Base-by-base conservation (phyloP, 2,113 vertebrate species). In the Tyto alba region DNA sequence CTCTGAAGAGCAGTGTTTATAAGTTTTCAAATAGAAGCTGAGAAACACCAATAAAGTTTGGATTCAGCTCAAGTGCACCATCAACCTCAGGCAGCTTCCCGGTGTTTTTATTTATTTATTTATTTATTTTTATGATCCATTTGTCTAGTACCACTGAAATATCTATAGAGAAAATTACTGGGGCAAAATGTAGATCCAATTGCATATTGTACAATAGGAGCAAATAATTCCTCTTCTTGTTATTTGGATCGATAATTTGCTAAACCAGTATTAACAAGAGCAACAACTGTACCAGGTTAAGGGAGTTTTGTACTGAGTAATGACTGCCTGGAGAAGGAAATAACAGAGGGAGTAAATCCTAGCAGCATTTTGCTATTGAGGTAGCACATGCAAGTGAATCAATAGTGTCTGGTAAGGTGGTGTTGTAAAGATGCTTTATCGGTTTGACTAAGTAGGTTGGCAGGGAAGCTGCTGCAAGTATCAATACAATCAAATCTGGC, bases 221-320 rank as follows among this genome's bases (percentile, higher is more conserved):
- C 32, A 98, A 97, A 98, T 96, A 94, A 97, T 97, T 98, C 92
- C 94, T 96, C 84, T 97, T 97, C 97, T 98, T 97, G 97, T 98
- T 98, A 98, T 97, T 96, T 94, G 96, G 96, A 98, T 98, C 91
- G 3, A 98, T 98, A 98, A 97, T 97, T 98, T 98, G 91, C 97
- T 98, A 98, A 98, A 97, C 95, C 85, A 95, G 92, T 95, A 98
- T 98, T 98, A 98, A 97, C 96, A 98, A 96, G 66, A 98, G 92
- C 93, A 98, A 95, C 97, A 98, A 96, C 97, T 98, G 97, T 95
- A 98, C 96, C 89, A 96, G 92, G 96, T 97, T 98, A 97, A 97
- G 95, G 91, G 77, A 87, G 72, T 91, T 97, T 98, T 97, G 93
- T 96, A 88, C 94, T 98, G 98, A 98, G 77, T 98, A 98, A 98